Percentiles rank a stretch among this genome's conserved stretches.
phyloP scores from a whole-genome alignment of 2,113 vertebrate species.

The Tetrao urogallus region DNA sequence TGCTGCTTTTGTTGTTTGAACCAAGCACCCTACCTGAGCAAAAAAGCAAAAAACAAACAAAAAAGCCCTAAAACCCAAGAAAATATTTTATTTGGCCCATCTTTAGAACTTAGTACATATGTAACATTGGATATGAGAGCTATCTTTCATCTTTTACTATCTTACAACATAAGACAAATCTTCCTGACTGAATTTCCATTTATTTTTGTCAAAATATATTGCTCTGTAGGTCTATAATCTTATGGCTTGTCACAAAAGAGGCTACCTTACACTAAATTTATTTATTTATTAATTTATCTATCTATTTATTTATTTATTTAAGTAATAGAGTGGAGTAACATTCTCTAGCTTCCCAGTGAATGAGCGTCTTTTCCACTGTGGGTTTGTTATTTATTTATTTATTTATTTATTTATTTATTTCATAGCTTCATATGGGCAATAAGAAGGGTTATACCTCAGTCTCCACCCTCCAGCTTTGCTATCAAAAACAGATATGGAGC shows the following conservation, averaged over 20 bases:
- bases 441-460: too few species aligned
- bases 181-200: neutral
- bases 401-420: too few species aligned
- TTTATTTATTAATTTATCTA: too few species aligned
- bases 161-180: neutral
- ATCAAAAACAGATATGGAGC: too few species aligned
- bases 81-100: neutral
- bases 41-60: neutral
- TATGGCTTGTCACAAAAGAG: neutral
- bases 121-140: neutral
- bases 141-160: neutral
- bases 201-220: neutral
- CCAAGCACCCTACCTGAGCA: neutral
- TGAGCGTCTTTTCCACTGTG: too few species aligned
- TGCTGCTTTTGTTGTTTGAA: neutral
- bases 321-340: neutral
- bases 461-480: too few species aligned
- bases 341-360: too few species aligned
- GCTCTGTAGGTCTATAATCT: neutral
- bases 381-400: too few species aligned
- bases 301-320: neutral
- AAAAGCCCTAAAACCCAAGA: neutral
- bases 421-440: too few species aligned
- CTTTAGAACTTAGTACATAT: constrained; percentile 3
- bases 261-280: too few species aligned